Evolutionary conservation across 2,113 vertebrate species (phyloP), one percentile per base, ranked within the genome.

Genomic region (Psilopogon haemacephalus): DNA sequence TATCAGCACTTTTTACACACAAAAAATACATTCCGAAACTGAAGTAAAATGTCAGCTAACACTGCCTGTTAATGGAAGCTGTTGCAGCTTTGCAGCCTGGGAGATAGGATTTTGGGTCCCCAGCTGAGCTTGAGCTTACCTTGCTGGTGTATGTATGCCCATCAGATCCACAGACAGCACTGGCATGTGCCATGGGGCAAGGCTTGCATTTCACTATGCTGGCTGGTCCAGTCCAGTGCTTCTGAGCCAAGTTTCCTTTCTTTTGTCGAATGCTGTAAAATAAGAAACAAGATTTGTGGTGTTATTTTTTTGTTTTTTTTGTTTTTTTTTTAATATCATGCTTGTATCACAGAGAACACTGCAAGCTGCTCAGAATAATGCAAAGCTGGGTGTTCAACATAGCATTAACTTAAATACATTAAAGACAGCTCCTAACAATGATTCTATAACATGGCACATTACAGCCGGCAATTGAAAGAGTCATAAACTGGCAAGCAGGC

Each of bases 81-180:
- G 1, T 32, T 40, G 27, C 4, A 5, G 9, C 17, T 32, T 28
- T 6, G 3, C 46, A 19, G 3, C 18, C 14, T 10, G 7, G 28
- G 2, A 4, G 59, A 44, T 3, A 33, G 33, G 52, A 8, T 19
- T 54, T 40, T 5, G 3, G 15, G 55, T 19, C 28, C 9, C 5
- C 14, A 44, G 55, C 50, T 76, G 58, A 32, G 64, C 87, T 84
- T 76, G 58, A 32, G 64, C 87, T 84, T 44, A 99, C 99, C 98
- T 98, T 98, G 72, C 97, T 97, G 3, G 95, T 97, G 11, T 99
- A 99, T 2, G 97, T 98, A 93, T 99, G 99, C 35, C 99, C 99
- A 14, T 99, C 99, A 0, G 98, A 98, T 8, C 97, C 98, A 6
- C 98, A 99, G 73, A 98, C 97, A 3, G 97, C 67, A 52, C 32